Base-by-base conservation (phyloP, 2,797 vertebrate species). In the Lepilemur ruficaudatus region DNA sequence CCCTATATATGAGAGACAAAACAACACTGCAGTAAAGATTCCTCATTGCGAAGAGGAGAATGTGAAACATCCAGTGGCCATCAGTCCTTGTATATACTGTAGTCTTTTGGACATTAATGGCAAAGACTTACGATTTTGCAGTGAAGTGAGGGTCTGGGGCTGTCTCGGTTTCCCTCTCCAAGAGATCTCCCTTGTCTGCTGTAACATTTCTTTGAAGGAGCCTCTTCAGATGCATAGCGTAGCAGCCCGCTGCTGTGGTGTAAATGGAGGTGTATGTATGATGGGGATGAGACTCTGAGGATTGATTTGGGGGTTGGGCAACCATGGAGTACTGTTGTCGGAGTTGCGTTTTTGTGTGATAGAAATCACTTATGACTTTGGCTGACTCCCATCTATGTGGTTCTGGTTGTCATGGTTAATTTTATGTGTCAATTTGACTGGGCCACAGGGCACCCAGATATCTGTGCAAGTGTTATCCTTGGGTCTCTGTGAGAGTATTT, bases 341-440 rank as follows among this genome's bases (percentile, higher is more conserved):
- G 75, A 81, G 38, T 5, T 86, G 48, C 17, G 2, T 25, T 84
- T 78, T 20, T 76, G 55, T 89, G 59, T 57, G 41, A 85, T 30
- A 59, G 28, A 86, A 91, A 78, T 89, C 28, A 22, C 28, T 81
- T 72, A 67, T 61, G 35, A 38, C 11, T 92, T 81, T n/a, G 72
- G 61, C 63, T 82, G 69, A 18, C 57, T 78, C 30, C 38, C 35
- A 61, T 70, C 17, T 57, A 20, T 88, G 50, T 41, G 50, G 80
- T 94, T 96, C 70, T 86, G 79, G 52, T 87, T 81, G 32, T 80
- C 50, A 94, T 76, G 28, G 38, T 91, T 93, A 87, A 84, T 84
- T 94, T 88, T 50, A 65, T 73, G 4, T 83, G 63, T 92, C 35
- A 65, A 81, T 18, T 35, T 86, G 82, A 97, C 15, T 46, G 67